phyloP scores from a whole-genome alignment of 2,113 vertebrate genomes.

The Trogon melanurus region DNA sequence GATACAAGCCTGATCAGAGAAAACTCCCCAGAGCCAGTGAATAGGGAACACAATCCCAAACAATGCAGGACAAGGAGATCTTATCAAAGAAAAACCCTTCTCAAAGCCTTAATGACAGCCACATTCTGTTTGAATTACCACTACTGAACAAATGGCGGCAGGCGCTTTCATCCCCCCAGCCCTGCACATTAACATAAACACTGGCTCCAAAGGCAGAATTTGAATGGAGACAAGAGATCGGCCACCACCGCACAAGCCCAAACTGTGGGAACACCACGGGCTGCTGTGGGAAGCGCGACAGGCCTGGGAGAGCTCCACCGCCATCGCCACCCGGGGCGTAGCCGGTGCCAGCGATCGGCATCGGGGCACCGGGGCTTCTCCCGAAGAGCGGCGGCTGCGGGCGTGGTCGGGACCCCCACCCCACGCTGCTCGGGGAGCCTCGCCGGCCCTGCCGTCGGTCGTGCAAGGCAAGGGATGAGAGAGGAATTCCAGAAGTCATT shows the following conservation, averaged over 20 bases:
- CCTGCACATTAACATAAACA: constrained; percentile 79
- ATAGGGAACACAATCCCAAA: constrained; percentile 77
- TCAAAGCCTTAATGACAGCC: constrained; percentile 81
- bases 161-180: constrained; percentile 77
- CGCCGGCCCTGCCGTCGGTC: not conserved
- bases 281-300: constrained; percentile 10
- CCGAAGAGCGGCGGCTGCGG: not conserved
- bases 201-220: constrained; percentile 73
- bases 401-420: not conserved
- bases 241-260: constrained; percentile 19
- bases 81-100: constrained; percentile 82
- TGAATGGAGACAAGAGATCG: constrained; percentile 71
- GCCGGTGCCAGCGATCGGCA: not conserved
- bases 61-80: constrained; percentile 83
- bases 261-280: constrained; percentile 49
- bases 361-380: not conserved
- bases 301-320: not conserved
- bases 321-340: not conserved
- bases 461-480: constrained; percentile 20
- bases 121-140: constrained; percentile 83
- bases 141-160: constrained; percentile 82
- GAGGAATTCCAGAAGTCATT: constrained; percentile 53
- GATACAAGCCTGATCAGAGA: constrained; percentile 80
- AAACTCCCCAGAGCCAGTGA: constrained; percentile 72
- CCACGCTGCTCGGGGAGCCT: too few species aligned